Evolutionary conservation across 2,888 invertebrate genomes (phyloP).

Genomic region (Leucozona laternaria): DNA sequence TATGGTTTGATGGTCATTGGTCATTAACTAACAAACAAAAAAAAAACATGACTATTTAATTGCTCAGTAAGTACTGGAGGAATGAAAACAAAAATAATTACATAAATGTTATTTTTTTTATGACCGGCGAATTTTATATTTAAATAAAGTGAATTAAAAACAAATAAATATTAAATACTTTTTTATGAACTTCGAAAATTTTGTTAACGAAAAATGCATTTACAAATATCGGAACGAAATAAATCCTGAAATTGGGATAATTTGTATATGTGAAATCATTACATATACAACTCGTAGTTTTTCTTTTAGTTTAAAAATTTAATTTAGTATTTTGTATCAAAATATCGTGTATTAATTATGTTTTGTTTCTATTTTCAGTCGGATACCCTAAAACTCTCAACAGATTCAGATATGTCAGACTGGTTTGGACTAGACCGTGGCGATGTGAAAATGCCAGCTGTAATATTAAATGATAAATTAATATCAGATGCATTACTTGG

Average conservation of each 20-base stretch:
- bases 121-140: background rate
- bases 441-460: slow-evolving; percentile 87
- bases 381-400: slow-evolving; percentile 86
- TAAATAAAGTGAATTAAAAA: background rate
- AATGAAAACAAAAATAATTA: background rate
- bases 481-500: slow-evolving; percentile 89
- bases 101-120: background rate
- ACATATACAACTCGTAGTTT: no score
- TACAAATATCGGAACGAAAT: no score
- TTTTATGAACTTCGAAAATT: background rate
- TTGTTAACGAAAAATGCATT: background rate
- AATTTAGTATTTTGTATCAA: background rate
- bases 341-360: background rate
- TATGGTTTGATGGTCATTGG: background rate
- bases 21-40: background rate
- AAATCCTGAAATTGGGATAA: no score
- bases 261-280: no score
- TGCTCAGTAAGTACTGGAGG: background rate
- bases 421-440: slow-evolving; percentile 89
- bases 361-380: slow-evolving; percentile 84
- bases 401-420: slow-evolving; percentile 88
- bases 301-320: no score
- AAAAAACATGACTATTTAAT: background rate
- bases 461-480: slow-evolving; percentile 94
- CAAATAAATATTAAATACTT: background rate